phyloP scores from a whole-genome alignment of 2,888 invertebrate genomes.

The Tanaodytes sp. region DNA sequence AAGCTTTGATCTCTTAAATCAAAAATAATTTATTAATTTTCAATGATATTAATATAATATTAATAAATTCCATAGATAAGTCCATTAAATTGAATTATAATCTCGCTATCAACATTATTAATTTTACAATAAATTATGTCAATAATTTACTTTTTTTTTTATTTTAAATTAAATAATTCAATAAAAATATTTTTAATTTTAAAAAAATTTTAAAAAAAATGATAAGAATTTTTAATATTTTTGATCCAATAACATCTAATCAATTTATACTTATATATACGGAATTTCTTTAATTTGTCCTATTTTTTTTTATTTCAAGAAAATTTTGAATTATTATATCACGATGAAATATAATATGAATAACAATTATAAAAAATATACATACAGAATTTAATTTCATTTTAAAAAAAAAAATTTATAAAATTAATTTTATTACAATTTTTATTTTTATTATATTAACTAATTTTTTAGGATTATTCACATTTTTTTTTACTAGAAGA shows the following conservation, averaged over 20 bases:
- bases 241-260: slow-evolving; percentile 77
- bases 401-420: slow-evolving; percentile 70
- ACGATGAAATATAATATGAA: slow-evolving; percentile 63
- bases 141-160: too few species aligned
- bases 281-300: slow-evolving; percentile 73
- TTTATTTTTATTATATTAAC: slow-evolving; percentile 78
- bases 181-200: too few species aligned
- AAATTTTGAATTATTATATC: slow-evolving; percentile 43
- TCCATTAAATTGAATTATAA: slow-evolving; percentile 26
- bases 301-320: neutral
- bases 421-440: slow-evolving; percentile 75
- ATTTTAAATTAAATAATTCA: too few species aligned
- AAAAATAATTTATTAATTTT: slow-evolving; percentile 73
- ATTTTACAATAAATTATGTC: too few species aligned
- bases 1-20: slow-evolving; percentile 81
- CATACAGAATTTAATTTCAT: slow-evolving; percentile 73
- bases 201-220: slow-evolving; percentile 73
- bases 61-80: slow-evolving; percentile 69
- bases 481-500: slow-evolving; percentile 81
- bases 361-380: slow-evolving; percentile 32
- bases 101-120: too few species aligned
- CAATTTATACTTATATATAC: too few species aligned
- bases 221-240: slow-evolving; percentile 80
- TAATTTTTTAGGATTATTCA: slow-evolving; percentile 81
- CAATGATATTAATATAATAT: too few species aligned